Evolutionary conservation across 2,888 invertebrate species (phyloP), one percentile per base, ranked within the genome.

Genomic region (Pristionchus japonicus): DNA sequence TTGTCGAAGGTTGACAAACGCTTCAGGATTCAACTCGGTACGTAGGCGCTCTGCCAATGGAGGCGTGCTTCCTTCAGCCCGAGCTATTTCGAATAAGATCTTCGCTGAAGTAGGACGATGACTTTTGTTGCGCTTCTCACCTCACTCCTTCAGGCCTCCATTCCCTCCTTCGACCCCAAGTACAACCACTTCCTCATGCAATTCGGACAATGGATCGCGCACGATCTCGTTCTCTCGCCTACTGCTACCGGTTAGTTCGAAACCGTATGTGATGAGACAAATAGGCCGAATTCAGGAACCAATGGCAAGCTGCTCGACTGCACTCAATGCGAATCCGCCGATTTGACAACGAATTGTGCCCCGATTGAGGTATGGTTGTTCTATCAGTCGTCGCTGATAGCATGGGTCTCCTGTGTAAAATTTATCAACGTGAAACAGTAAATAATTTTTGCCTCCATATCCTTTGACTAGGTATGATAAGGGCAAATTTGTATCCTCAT

Each of bases 321-420:
- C 82, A 88, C 89, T 1, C 96, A 97, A 0, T 98, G 98, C 94
- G 97, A 97, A 93, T 97, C 97, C 0, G 96, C 97, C 0, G 96
- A 97, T 86, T 97, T 97, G 0, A 97, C 97, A 0, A 98, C 98
- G 94, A 98, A 98, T 94, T 98, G 98, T 94, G 97, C 97, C 95
- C 98, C 98, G 0, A 97, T 98, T 95, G 97, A 97, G 0, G 96
- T 98, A n/a, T n/a, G n/a, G n/a, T n/a, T n/a, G n/a, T n/a, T n/a
- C n/a, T n/a, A n/a, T n/a, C n/a, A n/a, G n/a, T n/a, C n/a, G n/a
- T 0, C 96, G 96, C 52, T n/a, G n/a, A n/a, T n/a, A n/a, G n/a
- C n/a, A n/a, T n/a, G n/a, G n/a, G n/a, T n/a, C n/a, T n/a, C n/a
- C n/a, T n/a, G n/a, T n/a, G n/a, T n/a, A n/a, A n/a, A n/a, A n/a